A percentile compares a stretch with the other conserved stretches of the same genome.
phyloP scores from a whole-genome alignment of 2,888 invertebrate genomes.

The Bembecia ichneumoniformis region DNA sequence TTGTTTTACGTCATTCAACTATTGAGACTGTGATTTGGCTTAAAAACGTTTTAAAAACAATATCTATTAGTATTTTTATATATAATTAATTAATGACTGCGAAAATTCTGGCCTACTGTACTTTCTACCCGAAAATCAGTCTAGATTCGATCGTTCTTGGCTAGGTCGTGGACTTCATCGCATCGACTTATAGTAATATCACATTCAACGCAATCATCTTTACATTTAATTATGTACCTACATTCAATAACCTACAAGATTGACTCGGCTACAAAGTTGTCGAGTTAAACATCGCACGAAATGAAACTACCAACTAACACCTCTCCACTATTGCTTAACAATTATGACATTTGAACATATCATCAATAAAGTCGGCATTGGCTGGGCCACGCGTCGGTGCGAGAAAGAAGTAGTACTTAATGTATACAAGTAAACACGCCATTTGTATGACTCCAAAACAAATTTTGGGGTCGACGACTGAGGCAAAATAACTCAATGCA shows the following conservation, averaged over 20 bases:
- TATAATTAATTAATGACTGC: conserved; percentile 56
- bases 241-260: conserved; percentile 17
- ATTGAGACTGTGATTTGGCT: conserved; percentile 66
- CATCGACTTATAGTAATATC: conserved; percentile 64
- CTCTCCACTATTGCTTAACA: too few relatives aligned
- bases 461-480: too few relatives aligned
- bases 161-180: conserved; percentile 38
- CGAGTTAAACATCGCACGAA: too few relatives aligned
- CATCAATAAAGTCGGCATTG: too few relatives aligned
- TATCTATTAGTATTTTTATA: conserved; percentile 32
- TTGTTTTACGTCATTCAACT: conserved; percentile 55
- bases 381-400: too few relatives aligned
- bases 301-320: too few relatives aligned
- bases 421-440: too few relatives aligned
- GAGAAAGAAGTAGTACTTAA: too few relatives aligned
- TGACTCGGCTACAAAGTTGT: conserved; percentile 2
- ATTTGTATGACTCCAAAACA: too few relatives aligned
- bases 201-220: conserved; percentile 55
- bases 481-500: too few relatives aligned
- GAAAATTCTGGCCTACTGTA: conserved; percentile 57
- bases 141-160: conserved; percentile 56
- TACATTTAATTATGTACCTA: conserved; percentile 14
- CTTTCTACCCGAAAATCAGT: conserved; percentile 69
- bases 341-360: too few relatives aligned
- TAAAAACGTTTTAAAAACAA: conserved; percentile 54